These are phyloP conservation scores for Drosophila stalkeri DNA, from an alignment of 2,888 invertebrate species.

Conservation along the genomic window DNA sequence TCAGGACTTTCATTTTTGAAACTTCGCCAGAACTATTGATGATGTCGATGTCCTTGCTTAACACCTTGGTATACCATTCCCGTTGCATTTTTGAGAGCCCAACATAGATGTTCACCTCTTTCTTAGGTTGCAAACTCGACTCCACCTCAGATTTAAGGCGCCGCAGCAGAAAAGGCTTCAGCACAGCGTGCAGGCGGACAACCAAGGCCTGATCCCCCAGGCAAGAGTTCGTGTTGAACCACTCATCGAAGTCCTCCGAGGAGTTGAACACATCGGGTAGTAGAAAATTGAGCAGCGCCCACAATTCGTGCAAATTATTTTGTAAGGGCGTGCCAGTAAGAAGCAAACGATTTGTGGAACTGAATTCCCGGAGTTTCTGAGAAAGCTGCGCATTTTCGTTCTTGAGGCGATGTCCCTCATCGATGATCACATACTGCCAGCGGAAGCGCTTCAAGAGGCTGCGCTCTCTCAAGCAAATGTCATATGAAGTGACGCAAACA, in stretches of 20 bases:
- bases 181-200: slow-evolving; percentile 95
- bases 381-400: slow-evolving; percentile 99
- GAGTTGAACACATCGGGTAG: slow-evolving; percentile 99
- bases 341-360: slow-evolving; percentile 96
- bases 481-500: slow-evolving; percentile 98
- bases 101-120: slow-evolving; percentile 98
- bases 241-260: slow-evolving; percentile 98
- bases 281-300: slow-evolving; percentile 98
- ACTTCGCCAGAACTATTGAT: slow-evolving; percentile 98
- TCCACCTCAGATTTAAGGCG: slow-evolving; percentile 99
- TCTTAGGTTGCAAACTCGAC: slow-evolving; percentile 97
- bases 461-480: slow-evolving; percentile 98
- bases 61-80: slow-evolving; percentile 99
- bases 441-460: slow-evolving; percentile 98
- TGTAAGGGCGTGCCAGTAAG: slow-evolving; percentile 99
- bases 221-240: slow-evolving; percentile 98
- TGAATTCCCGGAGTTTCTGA: slow-evolving; percentile 97
- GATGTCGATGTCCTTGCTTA: slow-evolving; percentile 99
- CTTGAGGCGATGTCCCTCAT: slow-evolving; percentile 99
- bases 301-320: slow-evolving; percentile 98
- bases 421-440: slow-evolving; percentile 99
- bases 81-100: slow-evolving; percentile 99
- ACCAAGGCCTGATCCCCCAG: slow-evolving; percentile 96
- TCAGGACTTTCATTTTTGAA: slow-evolving; percentile 98
- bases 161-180: slow-evolving; percentile 97